Percentiles rank a stretch among this genome's conserved stretches.
Evolutionary conservation across 2,888 invertebrate genomes (phyloP).

Genomic region (Clunio marinus): DNA sequence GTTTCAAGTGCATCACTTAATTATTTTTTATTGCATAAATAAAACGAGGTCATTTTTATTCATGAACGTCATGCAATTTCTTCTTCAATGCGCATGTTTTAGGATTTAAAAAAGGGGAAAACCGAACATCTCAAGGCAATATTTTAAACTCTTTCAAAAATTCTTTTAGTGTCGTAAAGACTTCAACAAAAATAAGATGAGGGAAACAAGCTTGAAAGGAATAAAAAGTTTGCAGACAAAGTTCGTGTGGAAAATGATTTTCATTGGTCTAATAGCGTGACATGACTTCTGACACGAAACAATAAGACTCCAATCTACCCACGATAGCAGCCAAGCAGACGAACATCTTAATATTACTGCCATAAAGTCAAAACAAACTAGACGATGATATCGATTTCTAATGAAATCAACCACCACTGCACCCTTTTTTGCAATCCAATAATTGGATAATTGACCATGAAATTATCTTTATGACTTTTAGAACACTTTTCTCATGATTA

Average conservation of each 20-base stretch:
- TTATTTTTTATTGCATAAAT: not conserved
- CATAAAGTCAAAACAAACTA: not conserved
- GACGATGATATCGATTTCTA: not conserved
- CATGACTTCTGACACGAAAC: too few relatives aligned
- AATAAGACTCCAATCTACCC: too few relatives aligned
- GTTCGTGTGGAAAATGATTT: too few relatives aligned
- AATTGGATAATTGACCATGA: not conserved
- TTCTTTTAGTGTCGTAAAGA: not conserved
- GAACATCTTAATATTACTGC: too few relatives aligned
- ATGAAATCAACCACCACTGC: not conserved
- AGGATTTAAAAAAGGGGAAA: not conserved
- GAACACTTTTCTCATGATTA: not conserved
- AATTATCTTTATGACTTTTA: not conserved
- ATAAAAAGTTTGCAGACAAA: too few relatives aligned
- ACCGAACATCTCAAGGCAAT: not conserved
- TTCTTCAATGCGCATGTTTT: not conserved
- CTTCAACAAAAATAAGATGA: not conserved
- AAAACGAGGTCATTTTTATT: conserved; percentile 14
- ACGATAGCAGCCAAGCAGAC: too few relatives aligned
- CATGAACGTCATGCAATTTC: not conserved
- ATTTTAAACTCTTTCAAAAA: too few relatives aligned
- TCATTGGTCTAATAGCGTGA: too few relatives aligned
- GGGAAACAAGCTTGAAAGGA: not conserved
- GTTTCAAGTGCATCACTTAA: conserved; percentile 22
- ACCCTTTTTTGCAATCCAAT: too few relatives aligned